A percentile compares a stretch with the other conserved stretches of the same genome.
Conservation (phyloP, 2,888 invertebrate species). For the Spodoptera exigua region DNA sequence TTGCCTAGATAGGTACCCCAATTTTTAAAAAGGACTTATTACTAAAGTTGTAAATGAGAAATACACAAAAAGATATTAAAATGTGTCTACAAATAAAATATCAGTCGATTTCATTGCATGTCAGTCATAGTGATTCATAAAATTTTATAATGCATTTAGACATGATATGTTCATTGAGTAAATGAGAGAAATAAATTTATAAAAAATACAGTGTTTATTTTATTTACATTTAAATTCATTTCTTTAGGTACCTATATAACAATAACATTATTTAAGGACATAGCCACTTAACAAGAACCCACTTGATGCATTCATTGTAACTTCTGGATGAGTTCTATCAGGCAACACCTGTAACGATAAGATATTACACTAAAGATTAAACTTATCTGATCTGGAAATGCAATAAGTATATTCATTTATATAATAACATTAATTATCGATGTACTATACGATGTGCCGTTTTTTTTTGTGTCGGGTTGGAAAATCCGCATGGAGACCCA, state of each 20-base stretch:
- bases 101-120: conserved; percentile 66
- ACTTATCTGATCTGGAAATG: no score
- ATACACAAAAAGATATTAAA: conserved; percentile 24
- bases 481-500: no score
- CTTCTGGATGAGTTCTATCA: conserved; percentile 98
- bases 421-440: no score
- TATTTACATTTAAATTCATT: conserved; percentile 44
- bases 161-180: conserved; percentile 77
- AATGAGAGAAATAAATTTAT: conserved; percentile 77
- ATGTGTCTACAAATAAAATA: conserved; percentile 54
- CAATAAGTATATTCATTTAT: no score
- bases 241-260: conserved; percentile 13
- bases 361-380: no score
- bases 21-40: conserved; percentile 39
- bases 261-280: conserved; percentile 76
- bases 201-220: conserved; percentile 58
- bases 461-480: no score
- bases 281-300: conserved; percentile 96
- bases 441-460: no score
- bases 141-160: conserved; percentile 80
- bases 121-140: conserved; percentile 70
- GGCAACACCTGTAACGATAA: conserved; percentile 88
- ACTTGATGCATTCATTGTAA: conserved; percentile 96
- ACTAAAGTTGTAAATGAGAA: conserved; percentile 35
- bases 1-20: conserved; percentile 53